These are phyloP conservation scores for Callimorpha dominula DNA, from an alignment of 2,888 invertebrate species.

Conservation along the genomic window DNA sequence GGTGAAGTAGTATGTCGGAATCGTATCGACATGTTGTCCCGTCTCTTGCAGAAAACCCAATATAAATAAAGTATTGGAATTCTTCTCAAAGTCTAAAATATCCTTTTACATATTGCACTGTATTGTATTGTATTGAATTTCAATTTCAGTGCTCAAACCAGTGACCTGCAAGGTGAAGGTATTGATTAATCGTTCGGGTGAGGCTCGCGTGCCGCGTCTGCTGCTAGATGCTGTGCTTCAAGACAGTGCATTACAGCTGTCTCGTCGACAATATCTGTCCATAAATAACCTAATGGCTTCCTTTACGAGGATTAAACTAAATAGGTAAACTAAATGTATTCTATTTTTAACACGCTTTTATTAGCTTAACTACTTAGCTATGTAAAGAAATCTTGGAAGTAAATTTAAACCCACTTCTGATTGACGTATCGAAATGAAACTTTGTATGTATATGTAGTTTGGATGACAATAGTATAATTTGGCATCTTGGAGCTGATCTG, in stretches of 20 bases:
- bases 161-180: conserved; percentile 92
- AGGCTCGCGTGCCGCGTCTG: conserved; percentile 88
- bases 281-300: conserved; percentile 86
- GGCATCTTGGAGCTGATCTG: too few species aligned
- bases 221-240: conserved; percentile 89
- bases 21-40: too few species aligned
- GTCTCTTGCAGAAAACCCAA: too few species aligned
- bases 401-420: too few species aligned
- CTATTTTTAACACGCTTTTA: neutral
- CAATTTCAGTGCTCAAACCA: conserved; percentile 90
- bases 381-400: too few species aligned
- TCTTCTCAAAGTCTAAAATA: too few species aligned
- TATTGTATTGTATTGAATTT: conserved; percentile 2
- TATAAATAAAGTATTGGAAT: too few species aligned
- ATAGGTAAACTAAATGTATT: conserved; percentile 80
- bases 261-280: conserved; percentile 90
- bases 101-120: neutral
- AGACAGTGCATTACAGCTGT: conserved; percentile 91
- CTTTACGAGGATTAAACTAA: conserved; percentile 89
- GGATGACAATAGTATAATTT: too few species aligned
- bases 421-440: too few species aligned
- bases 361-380: too few species aligned
- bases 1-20: too few species aligned
- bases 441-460: too few species aligned
- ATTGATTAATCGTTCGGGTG: conserved; percentile 89